These are phyloP conservation scores for Agelas oroides DNA, from an alignment of 37 sponge, comb jelly and placozoan genomes.

Conservation along the genomic window DNA sequence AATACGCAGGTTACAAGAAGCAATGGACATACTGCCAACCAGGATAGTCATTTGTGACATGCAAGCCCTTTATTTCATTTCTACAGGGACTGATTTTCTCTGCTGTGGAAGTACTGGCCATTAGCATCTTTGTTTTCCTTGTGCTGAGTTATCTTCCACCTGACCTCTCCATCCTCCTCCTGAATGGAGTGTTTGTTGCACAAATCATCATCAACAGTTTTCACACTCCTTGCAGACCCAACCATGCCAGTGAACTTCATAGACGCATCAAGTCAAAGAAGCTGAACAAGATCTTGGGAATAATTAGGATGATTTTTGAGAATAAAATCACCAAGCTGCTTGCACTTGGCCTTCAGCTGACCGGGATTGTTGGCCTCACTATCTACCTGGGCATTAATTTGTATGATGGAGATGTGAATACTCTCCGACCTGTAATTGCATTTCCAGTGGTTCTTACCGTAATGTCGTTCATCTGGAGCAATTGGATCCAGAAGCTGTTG, in stretches of 20 bases:
- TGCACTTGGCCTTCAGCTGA: slow-evolving; percentile 27
- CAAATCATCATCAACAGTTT: slow-evolving; percentile 26
- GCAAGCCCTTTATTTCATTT: too few species aligned
- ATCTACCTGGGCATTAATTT: background rate
- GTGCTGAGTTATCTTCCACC: slow-evolving; percentile 49
- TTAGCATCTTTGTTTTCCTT: slow-evolving; percentile 38
- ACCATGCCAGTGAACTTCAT: background rate
- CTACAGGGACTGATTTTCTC: slow-evolving; percentile 44
- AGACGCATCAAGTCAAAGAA: background rate
- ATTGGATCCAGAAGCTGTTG: slow-evolving; percentile 18
- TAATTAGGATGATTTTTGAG: slow-evolving; percentile 10
- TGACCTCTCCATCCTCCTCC: slow-evolving; percentile 28
- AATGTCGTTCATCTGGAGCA: slow-evolving; percentile 44
- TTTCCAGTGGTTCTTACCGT: background rate
- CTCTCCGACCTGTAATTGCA: background rate
- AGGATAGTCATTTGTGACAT: too few species aligned
- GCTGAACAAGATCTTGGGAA: background rate
- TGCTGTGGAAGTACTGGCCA: slow-evolving; percentile 41
- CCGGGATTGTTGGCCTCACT: slow-evolving; percentile 10
- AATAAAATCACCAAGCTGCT: slow-evolving; percentile 14
- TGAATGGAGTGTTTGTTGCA: slow-evolving; percentile 38
- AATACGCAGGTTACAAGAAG: too few species aligned
- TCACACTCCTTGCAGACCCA: background rate
- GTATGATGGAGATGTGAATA: background rate
- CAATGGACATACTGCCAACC: too few species aligned